Evolutionary conservation across 1,140 invertebrate genomes (phyloP), one percentile per base, ranked within the genome.

Genomic region (Eueides isabella): DNA sequence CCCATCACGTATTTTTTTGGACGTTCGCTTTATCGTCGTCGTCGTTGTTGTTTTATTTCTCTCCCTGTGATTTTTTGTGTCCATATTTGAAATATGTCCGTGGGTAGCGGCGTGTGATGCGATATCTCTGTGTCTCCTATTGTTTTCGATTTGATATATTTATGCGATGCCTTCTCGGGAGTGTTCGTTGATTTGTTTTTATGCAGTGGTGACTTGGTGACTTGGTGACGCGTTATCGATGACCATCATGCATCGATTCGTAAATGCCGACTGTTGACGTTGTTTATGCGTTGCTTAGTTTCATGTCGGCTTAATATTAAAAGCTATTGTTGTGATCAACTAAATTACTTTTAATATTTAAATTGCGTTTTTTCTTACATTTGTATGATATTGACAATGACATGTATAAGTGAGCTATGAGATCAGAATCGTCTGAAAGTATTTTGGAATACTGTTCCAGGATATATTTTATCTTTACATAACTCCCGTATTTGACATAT

Each of bases 61-160:
- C 69, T 64, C 62, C 16, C 35, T 19, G 33, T 38, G 33, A 26
- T 74, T 76, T 76, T 76, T 76, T 71, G 74, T 73, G 75, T 84
- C 79, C 76, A 82, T 90, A 91, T 91, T 92, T 92, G 91, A 92
- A 89, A 92, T 92, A 92, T 90, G 89, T 85, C 85, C 86, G 83
- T 85, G 85, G 86, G 85, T 80, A 80, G 86, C 82, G 70, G 28
- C 87, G 74, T 89, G 91, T 89, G 89, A 92, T 87, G 85, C 86
- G 88, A 88, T 92, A 90, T 88, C 91, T 85, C 84, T 84, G 80
- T 87, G 91, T 91, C 87, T 82, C 85, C 90, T 91, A 93, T 93
- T 93, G 90, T 92, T 92, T 92, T 89, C 89, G 77, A 83, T 92
- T 92, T 92, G 91, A 92, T 91, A 91, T 92, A 92, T 92, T 91